These are phyloP conservation scores for Chironomus tentans DNA, from an alignment of 2,888 invertebrate genomes.

Conservation along the genomic window DNA sequence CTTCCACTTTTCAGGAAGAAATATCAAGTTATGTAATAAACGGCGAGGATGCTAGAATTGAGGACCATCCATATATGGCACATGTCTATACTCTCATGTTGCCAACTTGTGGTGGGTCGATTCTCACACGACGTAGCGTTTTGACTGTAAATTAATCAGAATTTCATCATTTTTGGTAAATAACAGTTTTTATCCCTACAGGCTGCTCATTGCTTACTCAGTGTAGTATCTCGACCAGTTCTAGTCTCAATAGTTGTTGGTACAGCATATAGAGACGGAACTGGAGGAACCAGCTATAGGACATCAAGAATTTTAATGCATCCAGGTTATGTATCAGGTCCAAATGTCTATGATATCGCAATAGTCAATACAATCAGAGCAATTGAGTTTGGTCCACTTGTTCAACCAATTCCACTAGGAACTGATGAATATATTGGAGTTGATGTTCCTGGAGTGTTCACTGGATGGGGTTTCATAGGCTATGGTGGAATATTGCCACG, in stretches of 20 bases:
- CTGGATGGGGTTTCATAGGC: neutral
- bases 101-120: neutral
- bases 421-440: neutral
- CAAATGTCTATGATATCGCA: conserved; percentile 7
- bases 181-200: neutral
- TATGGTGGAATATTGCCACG: neutral
- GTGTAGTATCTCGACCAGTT: neutral
- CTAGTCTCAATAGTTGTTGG: neutral
- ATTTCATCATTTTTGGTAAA: neutral
- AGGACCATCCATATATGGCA: conserved; percentile 14
- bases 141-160: neutral
- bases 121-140: neutral
- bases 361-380: neutral
- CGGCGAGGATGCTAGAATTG: conserved; percentile 8
- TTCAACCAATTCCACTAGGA: conserved; percentile 1
- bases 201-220: conserved; percentile 10
- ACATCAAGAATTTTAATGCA: neutral
- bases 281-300: neutral
- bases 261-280: neutral
- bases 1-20: neutral
- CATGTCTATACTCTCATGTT: neutral
- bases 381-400: neutral
- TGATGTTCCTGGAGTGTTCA: neutral
- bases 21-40: neutral
- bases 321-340: neutral